A percentile compares a stretch with the other conserved stretches of the same genome.
These are phyloP conservation scores for Fistularia commersonii DNA, from an alignment of 2,797 vertebrate genomes.

Conservation along the genomic window DNA sequence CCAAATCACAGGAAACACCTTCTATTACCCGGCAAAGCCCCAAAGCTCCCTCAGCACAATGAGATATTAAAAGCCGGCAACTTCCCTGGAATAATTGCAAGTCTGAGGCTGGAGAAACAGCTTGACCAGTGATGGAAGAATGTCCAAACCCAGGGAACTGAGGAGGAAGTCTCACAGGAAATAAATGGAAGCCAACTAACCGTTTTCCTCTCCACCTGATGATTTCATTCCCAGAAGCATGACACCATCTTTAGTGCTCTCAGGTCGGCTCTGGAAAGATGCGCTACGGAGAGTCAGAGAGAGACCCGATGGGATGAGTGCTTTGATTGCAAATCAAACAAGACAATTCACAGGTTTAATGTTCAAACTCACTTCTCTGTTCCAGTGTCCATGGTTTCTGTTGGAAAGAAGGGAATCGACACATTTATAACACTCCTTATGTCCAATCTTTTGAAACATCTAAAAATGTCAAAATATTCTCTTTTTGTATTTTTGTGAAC, in stretches of 20 bases:
- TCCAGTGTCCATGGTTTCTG: constrained; percentile 66
- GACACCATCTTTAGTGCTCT: constrained; percentile 89
- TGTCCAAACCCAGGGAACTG: constrained; percentile 20
- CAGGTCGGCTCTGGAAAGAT: constrained; percentile 78
- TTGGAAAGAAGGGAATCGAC: neutral
- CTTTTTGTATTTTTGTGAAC: no score
- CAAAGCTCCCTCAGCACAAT: constrained; percentile 59
- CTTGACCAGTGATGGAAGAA: constrained; percentile 24
- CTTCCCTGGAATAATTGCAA: constrained; percentile 58
- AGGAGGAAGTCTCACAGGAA: constrained; percentile 13
- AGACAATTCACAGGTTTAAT: no score
- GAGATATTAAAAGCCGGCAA: constrained; percentile 71
- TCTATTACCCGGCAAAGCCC: constrained; percentile 48
- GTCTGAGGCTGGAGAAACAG: constrained; percentile 38
- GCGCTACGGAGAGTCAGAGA: constrained; percentile 48
- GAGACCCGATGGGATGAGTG: neutral
- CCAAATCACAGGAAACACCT: constrained; percentile 81
- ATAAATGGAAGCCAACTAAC: constrained; percentile 70
- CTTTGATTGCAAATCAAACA: neutral
- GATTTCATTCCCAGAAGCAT: constrained; percentile 93
- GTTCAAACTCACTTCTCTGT: constrained; percentile 67
- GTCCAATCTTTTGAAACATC: neutral
- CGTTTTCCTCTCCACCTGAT: constrained; percentile 78
- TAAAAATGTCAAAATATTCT: neutral
- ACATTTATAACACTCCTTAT: neutral